Evolutionary conservation across 2,888 invertebrate species (phyloP).

Genomic region (Leptinotarsa peninsularis): DNA sequence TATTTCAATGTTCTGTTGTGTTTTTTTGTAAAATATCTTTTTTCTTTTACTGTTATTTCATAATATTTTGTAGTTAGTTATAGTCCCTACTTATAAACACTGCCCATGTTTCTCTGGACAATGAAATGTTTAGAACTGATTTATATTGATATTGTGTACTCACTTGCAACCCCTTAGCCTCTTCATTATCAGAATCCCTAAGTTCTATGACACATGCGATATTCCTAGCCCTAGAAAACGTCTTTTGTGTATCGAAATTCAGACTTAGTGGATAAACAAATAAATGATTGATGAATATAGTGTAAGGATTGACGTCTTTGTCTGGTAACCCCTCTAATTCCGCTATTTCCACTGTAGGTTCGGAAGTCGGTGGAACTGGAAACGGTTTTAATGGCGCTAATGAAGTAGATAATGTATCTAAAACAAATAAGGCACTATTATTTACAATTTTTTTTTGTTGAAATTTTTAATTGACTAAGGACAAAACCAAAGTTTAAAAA

Average conservation of each 20-base stretch:
- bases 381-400: constrained; percentile 88
- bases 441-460: no score
- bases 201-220: constrained; percentile 92
- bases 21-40: no score
- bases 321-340: constrained; percentile 81
- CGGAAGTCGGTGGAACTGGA: constrained; percentile 79
- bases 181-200: constrained; percentile 83
- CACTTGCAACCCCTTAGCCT: constrained; percentile 80
- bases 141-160: constrained; percentile 44
- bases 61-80: no score
- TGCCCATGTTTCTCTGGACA: no score
- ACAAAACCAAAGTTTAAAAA: not conserved
- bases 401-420: constrained; percentile 88
- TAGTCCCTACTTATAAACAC: no score
- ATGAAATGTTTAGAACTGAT: no score
- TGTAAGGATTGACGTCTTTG: constrained; percentile 81
- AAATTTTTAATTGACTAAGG: no score
- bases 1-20: no score
- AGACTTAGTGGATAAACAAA: constrained; percentile 91
- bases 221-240: constrained; percentile 92
- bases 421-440: constrained; percentile 24
- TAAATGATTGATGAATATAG: constrained; percentile 88
- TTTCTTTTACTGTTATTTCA: no score
- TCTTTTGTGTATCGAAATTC: constrained; percentile 91
- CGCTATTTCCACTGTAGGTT: constrained; percentile 86